Evolutionary conservation across 2,888 invertebrate genomes (phyloP), one percentile per base, ranked within the genome.

Genomic region (Philopedon plagiatum): DNA sequence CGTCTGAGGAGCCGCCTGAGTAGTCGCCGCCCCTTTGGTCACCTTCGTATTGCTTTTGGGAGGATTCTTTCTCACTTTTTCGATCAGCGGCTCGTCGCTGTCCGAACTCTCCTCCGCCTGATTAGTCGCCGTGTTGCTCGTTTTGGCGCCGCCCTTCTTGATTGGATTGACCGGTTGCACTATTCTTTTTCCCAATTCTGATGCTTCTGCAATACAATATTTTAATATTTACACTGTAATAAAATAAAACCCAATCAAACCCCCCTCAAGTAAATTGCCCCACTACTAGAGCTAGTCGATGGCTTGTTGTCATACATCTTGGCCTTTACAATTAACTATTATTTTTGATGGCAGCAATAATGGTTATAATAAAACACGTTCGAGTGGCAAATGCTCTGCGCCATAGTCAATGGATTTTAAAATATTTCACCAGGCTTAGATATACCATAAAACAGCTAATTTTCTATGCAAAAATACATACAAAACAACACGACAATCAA

Each of bases 71-170:
- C 93, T 87, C 85, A 92, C 90, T 86, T 93, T 89, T 78, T 92
- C 91, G 76, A 93, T 92, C 71, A 94, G 86, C 66, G 94, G 94
- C 85, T 94, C 94, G 83, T 94, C 94, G 76, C 91, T 92, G 81
- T 94, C 94, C 60, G 94, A 94, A 69, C 91, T 91, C 41, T 91
- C 91, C 79, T 93, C 93, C 81, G 73, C 75, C 69, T 80, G 70
- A 37, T 70, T 70, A 8, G 65, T 62, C 5, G 9, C 23, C n/a
- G 11, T 32, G 46, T 56, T 56, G 39, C 41, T 34, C 11, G 49
- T 57, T 26, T 13, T 56, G 51, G 60, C 51, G 26, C 13, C n/a
- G 7, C 4, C 13, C 44, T 72, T 72, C 34, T 73, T 71, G 13
- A 26, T 23, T 11, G 61, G 37, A 44, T 26, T 61, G 19, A 23